Percentiles rank a stretch among this genome's conserved stretches.
Conservation (phyloP, 30 jellyfish, hydroid and myxozoan species). For the Pseudorhiza aurosa region DNA sequence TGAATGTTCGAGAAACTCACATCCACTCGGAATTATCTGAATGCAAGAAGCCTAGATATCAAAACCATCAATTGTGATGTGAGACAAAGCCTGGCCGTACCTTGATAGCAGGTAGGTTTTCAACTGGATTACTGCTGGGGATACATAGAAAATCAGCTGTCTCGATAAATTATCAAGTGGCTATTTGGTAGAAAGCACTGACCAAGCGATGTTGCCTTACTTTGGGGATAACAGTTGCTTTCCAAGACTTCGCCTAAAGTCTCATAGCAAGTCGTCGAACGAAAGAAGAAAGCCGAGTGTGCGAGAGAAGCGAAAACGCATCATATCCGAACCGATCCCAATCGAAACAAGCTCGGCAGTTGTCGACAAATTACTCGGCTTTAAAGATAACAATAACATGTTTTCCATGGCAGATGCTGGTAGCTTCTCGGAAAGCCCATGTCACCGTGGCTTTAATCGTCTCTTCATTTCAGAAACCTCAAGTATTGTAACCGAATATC, state of each 20-base stretch:
- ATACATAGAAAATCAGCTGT: too few relatives aligned
- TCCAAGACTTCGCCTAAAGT: conserved; percentile 34
- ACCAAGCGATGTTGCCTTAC: conserved; percentile 39
- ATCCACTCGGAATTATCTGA: too few relatives aligned
- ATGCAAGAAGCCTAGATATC: too few relatives aligned
- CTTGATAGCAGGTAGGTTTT: too few relatives aligned
- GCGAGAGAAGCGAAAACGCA: conserved; percentile 66
- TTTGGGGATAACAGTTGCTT: conserved; percentile 52
- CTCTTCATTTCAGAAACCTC: conserved; percentile 51
- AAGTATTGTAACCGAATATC: conserved; percentile 46
- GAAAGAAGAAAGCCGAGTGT: conserved; percentile 11
- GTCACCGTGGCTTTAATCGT: conserved; percentile 63
- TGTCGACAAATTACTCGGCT: conserved; percentile 60
- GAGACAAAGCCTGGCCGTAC: too few relatives aligned
- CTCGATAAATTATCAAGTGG: too few relatives aligned
- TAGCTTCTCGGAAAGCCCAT: conserved; percentile 64
- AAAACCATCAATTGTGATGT: too few relatives aligned
- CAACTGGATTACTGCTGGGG: too few relatives aligned
- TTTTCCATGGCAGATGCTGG: conserved; percentile 49
- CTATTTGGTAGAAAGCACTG: too few relatives aligned
- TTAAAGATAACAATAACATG: conserved; percentile 59
- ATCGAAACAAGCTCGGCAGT: conserved; percentile 54
- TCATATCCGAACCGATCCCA: conserved; percentile 73
- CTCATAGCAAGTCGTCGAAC: conserved; percentile 6
- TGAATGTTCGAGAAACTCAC: too few relatives aligned